Evolutionary conservation across 2,888 invertebrate species (phyloP).

Genomic region (Lasius fuliginosus): DNA sequence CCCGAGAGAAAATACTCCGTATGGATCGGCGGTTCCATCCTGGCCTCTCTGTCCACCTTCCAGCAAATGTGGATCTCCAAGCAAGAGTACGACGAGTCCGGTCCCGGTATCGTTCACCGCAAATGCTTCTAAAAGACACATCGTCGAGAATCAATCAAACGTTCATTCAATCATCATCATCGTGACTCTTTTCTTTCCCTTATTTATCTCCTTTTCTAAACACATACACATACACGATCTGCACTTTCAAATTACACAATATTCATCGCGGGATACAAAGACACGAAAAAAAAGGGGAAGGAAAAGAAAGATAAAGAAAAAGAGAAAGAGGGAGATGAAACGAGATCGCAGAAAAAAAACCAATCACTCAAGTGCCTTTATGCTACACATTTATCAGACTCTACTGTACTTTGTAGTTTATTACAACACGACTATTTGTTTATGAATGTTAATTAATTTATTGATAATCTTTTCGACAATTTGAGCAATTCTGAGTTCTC

Average conservation of each 20-base stretch:
- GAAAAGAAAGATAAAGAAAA: constrained; percentile 26
- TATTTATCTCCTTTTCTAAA: constrained; percentile 50
- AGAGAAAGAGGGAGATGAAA: constrained; percentile 61
- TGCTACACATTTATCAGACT: constrained; percentile 85
- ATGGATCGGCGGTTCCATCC: constrained; percentile 99
- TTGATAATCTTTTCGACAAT: constrained; percentile 73
- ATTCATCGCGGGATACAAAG: not conserved
- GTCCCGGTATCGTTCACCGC: constrained; percentile 98
- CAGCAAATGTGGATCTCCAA: constrained; percentile 99
- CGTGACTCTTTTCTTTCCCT: constrained; percentile 67
- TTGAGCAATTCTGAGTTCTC: constrained; percentile 52
- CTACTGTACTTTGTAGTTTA: constrained; percentile 83
- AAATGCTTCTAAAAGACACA: constrained; percentile 95
- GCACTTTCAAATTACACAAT: constrained; percentile 17
- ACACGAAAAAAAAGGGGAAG: constrained; percentile 11
- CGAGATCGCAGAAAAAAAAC: constrained; percentile 59
- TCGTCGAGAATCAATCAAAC: constrained; percentile 24
- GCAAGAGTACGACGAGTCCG: constrained; percentile 98
- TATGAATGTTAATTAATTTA: constrained; percentile 83
- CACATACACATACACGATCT: not conserved
- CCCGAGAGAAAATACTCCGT: constrained; percentile 99
- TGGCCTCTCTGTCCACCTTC: constrained; percentile 96
- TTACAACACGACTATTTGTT: constrained; percentile 82
- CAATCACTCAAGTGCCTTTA: constrained; percentile 84
- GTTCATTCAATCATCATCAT: constrained; percentile 51